A percentile compares a stretch with the other conserved stretches of the same genome.
Conservation (phyloP, 2,888 invertebrate genomes). For the Pachymerium ferrugineum region DNA sequence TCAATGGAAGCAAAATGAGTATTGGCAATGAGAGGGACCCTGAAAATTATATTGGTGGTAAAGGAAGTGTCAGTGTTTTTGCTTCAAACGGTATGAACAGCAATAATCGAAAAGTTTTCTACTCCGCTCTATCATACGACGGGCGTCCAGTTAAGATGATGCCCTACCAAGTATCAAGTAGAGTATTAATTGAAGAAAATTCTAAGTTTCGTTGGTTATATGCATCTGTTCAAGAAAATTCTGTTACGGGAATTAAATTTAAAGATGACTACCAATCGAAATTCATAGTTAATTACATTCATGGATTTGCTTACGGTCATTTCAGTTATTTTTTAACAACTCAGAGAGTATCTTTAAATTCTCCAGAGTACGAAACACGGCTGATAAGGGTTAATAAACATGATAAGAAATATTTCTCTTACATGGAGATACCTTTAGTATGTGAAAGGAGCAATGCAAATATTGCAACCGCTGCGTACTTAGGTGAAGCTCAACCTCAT, state of each 20-base stretch:
- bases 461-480: conserved; percentile 38
- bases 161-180: conserved; percentile 32
- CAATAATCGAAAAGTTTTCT: conserved; percentile 28
- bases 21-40: conserved; percentile 33
- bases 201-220: conserved; percentile 33
- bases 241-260: conserved; percentile 22
- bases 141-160: background rate
- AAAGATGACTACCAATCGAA: background rate
- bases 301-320: conserved; percentile 41
- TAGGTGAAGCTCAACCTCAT: conserved; percentile 33
- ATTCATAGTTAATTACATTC: conserved; percentile 42
- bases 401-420: conserved; percentile 43
- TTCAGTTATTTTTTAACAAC: conserved; percentile 44
- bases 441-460: conserved; percentile 33
- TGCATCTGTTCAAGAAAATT: background rate
- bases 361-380: conserved; percentile 40
- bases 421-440: conserved; percentile 44
- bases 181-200: conserved; percentile 9
- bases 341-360: conserved; percentile 39
- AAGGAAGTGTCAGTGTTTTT: conserved; percentile 22
- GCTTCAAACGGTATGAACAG: conserved; percentile 34
- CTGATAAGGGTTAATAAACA: conserved; percentile 44
- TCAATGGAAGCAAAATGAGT: background rate
- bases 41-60: conserved; percentile 34
- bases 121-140: conserved; percentile 35